phyloP scores from a whole-genome alignment of 2,113 vertebrate genomes.

The Probosciger aterrimus region DNA sequence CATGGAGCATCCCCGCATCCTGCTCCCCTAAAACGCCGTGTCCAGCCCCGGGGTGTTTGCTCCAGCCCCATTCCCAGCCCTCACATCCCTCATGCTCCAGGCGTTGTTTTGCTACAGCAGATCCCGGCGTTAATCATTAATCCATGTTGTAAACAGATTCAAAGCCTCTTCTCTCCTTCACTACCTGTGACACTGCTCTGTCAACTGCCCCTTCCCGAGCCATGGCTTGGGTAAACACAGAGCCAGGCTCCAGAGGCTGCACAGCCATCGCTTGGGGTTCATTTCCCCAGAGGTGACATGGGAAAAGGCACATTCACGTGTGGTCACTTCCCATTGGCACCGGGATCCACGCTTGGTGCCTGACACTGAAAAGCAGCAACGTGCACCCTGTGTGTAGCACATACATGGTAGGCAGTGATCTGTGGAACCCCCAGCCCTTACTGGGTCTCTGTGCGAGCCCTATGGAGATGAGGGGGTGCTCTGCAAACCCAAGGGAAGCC shows the following conservation, averaged over 20 bases:
- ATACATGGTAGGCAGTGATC: accelerated
- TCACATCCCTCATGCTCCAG: not conserved
- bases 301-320: not conserved
- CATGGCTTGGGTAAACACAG: not conserved
- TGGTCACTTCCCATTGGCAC: not conserved
- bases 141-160: not conserved
- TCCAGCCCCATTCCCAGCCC: not conserved
- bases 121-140: not conserved
- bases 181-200: not conserved
- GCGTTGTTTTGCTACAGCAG: not conserved
- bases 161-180: not conserved
- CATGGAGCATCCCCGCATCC: not conserved
- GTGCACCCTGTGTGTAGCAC: accelerated
- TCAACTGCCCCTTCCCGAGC: not conserved
- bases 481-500: not conserved
- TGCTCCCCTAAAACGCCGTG: not conserved
- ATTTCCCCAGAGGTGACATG: not conserved
- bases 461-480: not conserved
- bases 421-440: not conserved
- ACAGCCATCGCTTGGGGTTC: accelerated
- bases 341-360: not conserved
- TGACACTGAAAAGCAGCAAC: not conserved
- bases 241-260: accelerated
- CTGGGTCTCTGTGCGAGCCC: not conserved
- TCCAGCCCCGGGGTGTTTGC: not conserved